Conservation (phyloP, 2,113 vertebrate genomes). For the Alligator sinensis region DNA sequence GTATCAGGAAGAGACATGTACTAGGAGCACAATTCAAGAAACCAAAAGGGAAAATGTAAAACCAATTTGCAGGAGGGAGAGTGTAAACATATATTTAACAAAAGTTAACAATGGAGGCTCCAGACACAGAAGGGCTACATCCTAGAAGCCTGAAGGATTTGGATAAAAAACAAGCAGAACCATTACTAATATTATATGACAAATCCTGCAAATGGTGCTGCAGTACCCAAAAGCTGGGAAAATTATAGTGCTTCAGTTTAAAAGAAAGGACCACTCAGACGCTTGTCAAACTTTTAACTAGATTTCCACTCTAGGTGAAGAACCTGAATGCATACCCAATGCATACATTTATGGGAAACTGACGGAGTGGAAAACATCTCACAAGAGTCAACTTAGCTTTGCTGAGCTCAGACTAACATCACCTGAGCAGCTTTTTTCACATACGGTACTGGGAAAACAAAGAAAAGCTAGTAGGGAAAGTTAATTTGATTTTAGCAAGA, state of each 20-base stretch:
- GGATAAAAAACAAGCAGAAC: not conserved
- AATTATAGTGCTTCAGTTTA: not conserved
- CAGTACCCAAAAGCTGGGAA: not conserved
- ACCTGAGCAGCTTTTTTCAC: constrained; percentile 20
- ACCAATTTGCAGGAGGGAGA: constrained; percentile 4
- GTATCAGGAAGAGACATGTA: not conserved
- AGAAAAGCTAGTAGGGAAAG: constrained; percentile 48
- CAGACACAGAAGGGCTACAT: not conserved
- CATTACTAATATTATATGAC: not conserved
- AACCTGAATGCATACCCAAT: constrained; percentile 47
- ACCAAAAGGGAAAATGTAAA: not conserved
- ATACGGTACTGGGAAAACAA: constrained; percentile 15
- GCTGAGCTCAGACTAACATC: constrained; percentile 34
- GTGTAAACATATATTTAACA: not conserved
- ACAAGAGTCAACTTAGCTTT: not conserved
- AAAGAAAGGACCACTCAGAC: not conserved
- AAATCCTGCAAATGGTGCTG: not conserved
- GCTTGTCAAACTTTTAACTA: constrained; percentile 61
- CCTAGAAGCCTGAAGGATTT: not conserved
- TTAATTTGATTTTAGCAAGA: constrained; percentile 67
- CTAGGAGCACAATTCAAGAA: constrained; percentile 2
- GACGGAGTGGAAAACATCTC: constrained; percentile 59
- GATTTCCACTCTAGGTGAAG: constrained; percentile 62
- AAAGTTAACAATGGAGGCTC: not conserved
- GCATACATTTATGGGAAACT: constrained; percentile 63